A percentile compares a stretch with the other conserved stretches of the same genome.
Conservation (phyloP, 2,797 vertebrate species). For the Melanotaenia maccullochi region DNA sequence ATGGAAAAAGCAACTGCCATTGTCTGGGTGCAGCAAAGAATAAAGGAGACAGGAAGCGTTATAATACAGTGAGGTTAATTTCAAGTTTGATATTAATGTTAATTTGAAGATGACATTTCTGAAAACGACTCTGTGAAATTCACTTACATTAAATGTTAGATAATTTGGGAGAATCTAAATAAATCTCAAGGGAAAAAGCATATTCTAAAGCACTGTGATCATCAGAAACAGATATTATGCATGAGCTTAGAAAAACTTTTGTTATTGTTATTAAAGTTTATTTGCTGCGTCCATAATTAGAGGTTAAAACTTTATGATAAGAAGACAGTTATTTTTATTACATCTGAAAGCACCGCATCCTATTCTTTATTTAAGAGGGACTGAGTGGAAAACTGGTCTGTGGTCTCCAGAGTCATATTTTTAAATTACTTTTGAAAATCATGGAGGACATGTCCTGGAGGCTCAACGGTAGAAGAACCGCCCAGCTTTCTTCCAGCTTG, state of each 20-base stretch:
- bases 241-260: not conserved
- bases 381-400: not conserved
- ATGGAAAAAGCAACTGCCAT: not conserved
- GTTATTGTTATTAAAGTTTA: not conserved
- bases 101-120: not conserved
- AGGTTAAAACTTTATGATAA: not conserved
- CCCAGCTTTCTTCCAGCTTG: not conserved
- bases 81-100: not conserved
- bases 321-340: not conserved
- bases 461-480: not conserved
- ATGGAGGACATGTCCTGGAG: not conserved
- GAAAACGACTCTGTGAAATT: not conserved
- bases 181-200: not conserved
- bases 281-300: not conserved
- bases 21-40: not conserved
- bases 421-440: not conserved
- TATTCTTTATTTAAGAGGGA: slow-evolving; percentile 1
- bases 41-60: not conserved
- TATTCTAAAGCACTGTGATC: not conserved
- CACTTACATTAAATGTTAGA: not conserved
- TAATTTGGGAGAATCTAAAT: not conserved
- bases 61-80: not conserved
- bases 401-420: slow-evolving; percentile 1
- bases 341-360: not conserved
- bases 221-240: not conserved